Base-by-base conservation (phyloP, 2,113 vertebrate genomes). In the Tragelaphus strepsiceros region DNA sequence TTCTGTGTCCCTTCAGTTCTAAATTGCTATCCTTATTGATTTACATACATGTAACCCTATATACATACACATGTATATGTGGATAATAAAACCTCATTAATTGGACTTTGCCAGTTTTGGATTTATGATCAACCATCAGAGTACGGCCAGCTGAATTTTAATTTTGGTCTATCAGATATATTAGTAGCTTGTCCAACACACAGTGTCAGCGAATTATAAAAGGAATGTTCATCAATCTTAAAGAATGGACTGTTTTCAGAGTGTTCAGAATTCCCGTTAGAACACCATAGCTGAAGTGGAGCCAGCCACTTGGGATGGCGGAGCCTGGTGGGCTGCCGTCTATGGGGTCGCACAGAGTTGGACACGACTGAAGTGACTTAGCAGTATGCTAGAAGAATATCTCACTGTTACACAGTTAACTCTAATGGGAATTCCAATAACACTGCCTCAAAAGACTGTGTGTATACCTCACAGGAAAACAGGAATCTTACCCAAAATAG, bases 211-310 rank as follows among this genome's bases (percentile, higher is more conserved):
- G 78, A 67, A 82, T 88, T 91, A 74, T 43, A 86, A 94, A 96
- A 94, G 53, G 80, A 92, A 95, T 61, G 46, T 14, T 81, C n/a
- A 86, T 16, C 81, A 62, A 13, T 6, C 74, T 85, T 96, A 62
- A 97, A 85, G 51, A 90, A 92, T 10, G 91, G 59, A 92, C 26
- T 97, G 54, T 83, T 97, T 95, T 64, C 59, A 91, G 88, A 98
- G 74, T 54, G 58, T 71, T 87, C 86, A 67, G 82, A 96, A 86
- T 12, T 95, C 28, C 67, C 93, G 5, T 67, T 92, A 89, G 39
- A 91, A 93, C 88, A 91, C 24, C 91, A 64, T 28, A 67, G 30
- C 74, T 95, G 21, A 62, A 80, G 54, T 74, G 54, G 39, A 67
- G 2, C 58, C 53, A 77, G 56, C 24, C 56, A 35, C 56, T 96